Evolutionary conservation across 2,888 invertebrate genomes (phyloP).

Genomic region (Siphonodentalium dalli): DNA sequence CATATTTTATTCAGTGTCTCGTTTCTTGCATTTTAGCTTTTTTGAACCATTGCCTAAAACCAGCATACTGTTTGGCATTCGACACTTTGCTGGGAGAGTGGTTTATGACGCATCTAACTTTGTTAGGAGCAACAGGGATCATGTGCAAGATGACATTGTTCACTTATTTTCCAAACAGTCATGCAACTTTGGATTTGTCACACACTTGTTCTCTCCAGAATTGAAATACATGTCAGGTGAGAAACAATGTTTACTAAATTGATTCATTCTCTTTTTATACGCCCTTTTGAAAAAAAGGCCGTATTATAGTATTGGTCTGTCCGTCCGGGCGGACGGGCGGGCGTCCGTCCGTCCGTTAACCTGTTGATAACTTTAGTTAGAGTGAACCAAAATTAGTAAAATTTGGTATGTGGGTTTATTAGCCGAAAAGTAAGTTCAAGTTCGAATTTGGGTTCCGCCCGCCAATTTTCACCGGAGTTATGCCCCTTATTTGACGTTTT

Average conservation of each 20-base stretch:
- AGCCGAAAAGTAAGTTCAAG: no score
- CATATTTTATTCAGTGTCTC: background rate
- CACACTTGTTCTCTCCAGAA: conserved; percentile 92
- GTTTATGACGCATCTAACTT: conserved; percentile 89
- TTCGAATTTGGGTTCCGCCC: no score
- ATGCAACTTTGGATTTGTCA: conserved; percentile 96
- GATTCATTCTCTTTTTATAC: no score
- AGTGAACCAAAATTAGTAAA: no score
- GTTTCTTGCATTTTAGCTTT: conserved; percentile 73
- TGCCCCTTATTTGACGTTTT: no score
- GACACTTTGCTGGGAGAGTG: conserved; percentile 87
- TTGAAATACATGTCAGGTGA: conserved; percentile 78
- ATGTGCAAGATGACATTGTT: conserved; percentile 89
- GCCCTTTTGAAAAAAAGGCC: no score
- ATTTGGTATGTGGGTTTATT: no score
- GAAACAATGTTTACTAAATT: conserved; percentile 16
- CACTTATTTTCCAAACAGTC: conserved; percentile 90
- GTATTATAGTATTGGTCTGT: no score
- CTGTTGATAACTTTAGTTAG: no score
- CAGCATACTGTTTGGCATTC: conserved; percentile 78
- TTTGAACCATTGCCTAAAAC: conserved; percentile 73
- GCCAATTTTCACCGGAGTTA: no score
- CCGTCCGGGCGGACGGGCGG: no score
- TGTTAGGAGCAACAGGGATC: conserved; percentile 89
- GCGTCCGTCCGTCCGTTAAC: no score